Base-by-base conservation (phyloP, 2,113 vertebrate genomes). In the Sialia sialis region DNA sequence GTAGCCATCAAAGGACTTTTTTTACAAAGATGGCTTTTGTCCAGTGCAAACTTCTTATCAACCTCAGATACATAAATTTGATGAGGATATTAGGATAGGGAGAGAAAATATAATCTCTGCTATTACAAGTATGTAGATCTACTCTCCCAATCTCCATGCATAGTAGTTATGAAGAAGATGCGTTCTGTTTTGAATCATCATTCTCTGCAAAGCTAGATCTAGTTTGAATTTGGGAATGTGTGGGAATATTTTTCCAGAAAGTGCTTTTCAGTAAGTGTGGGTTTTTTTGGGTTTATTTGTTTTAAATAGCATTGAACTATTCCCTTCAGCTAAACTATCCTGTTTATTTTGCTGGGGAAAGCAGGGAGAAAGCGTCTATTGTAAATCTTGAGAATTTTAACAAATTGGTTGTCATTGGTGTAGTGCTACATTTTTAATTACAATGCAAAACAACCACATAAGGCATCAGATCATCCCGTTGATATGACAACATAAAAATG, bases 21-120 rank as follows among this genome's bases (percentile, higher is more conserved):
- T 74, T 79, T 43, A 36, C 30, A 52, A 26, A 75, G 16, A 25
- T 68, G 27, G 22, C 4, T 83, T 68, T 56, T 63, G 7, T 44
- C 26, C 10, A 34, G 19, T 49, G 15, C 4, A 17, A 84, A 3
- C 3, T 39, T 84, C 13, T 46, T 54, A n/a, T 46, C 41, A 26
- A 16, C n/a, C 44, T 82, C 20, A 11, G 39, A 6, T 30, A 21
- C 0, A 0, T n/a, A 15, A 34, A 0, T 4, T 58, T 58, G 26
- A 15, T 21, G 9, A 29, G 22, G 15, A 4, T 68, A 27, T 72
- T 72, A 39, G 30, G 13, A 19, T 4, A 39, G 25, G 4, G 21
- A 77, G 34, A 63, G 26, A 27, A 82, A 79, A 16, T 0, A 4
- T 14, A 0, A 0, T 25, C 14, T 72, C n/a, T 87, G 44, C 32